Percentiles rank a stretch among this genome's conserved stretches.
Evolutionary conservation across 2,888 invertebrate species (phyloP).

Genomic region (Lottia scabra): DNA sequence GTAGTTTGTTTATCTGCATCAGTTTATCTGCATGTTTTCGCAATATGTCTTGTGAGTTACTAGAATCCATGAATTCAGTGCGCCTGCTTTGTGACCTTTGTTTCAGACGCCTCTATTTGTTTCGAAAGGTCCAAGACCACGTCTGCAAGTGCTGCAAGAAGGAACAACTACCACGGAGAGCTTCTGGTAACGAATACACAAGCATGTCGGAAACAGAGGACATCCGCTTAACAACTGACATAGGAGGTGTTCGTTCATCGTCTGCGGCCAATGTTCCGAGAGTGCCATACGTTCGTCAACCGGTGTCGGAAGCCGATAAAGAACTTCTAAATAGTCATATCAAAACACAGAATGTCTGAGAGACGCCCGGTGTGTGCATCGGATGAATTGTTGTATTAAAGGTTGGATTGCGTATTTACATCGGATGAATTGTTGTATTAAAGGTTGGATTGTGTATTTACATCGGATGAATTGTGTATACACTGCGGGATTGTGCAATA

Average conservation of each 20-base stretch:
- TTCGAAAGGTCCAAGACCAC: conserved; percentile 28
- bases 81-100: background rate
- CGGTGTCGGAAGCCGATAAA: conserved; percentile 28
- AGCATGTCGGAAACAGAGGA: conserved; percentile 37
- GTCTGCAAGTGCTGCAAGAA: conserved; percentile 31
- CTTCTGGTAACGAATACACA: conserved; percentile 30
- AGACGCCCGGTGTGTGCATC: background rate
- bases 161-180: conserved; percentile 20
- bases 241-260: conserved; percentile 4
- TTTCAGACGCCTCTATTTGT: conserved; percentile 31
- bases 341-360: conserved; percentile 12
- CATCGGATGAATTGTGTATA: no score
- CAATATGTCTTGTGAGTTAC: no score
- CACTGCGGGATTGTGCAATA: no score
- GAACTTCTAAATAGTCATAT: conserved; percentile 14
- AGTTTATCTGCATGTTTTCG: no score
- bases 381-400: no score
- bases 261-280: background rate
- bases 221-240: conserved; percentile 21
- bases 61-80: no score
- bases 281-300: conserved; percentile 29
- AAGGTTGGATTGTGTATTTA: no score
- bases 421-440: no score
- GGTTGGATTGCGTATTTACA: no score
- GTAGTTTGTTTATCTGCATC: no score